These are phyloP conservation scores for Erpornis zantholeuca DNA, from an alignment of 2,113 vertebrate genomes.

Conservation along the genomic window DNA sequence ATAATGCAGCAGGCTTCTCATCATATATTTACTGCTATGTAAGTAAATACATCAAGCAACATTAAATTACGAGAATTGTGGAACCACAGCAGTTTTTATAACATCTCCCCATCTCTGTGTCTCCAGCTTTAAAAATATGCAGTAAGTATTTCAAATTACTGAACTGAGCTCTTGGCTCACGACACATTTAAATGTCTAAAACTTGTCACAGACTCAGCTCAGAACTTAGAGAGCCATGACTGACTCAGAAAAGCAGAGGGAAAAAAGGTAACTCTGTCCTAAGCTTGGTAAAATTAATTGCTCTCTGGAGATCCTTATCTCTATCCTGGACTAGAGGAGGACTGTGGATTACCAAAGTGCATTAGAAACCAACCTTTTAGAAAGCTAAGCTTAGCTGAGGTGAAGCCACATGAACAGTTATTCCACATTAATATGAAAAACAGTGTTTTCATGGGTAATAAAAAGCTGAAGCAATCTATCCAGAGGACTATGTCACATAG, in stretches of 20 bases:
- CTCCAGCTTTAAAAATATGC: not conserved
- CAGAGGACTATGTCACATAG: not conserved
- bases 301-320: not conserved
- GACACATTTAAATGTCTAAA: not conserved
- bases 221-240: not conserved
- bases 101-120: not conserved
- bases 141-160: not conserved
- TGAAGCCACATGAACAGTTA: not conserved
- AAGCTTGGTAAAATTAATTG: not conserved
- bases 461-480: conserved; percentile 18
- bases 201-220: not conserved
- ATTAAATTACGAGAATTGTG: not conserved
- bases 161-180: not conserved
- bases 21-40: not conserved
- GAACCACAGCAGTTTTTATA: not conserved
- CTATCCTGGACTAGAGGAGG: not conserved
- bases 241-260: not conserved
- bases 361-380: not conserved
- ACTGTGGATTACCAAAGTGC: not conserved
- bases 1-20: not conserved
- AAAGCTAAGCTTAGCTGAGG: not conserved
- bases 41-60: not conserved
- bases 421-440: conserved; percentile 19
- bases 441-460: not conserved
- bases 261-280: not conserved